A percentile compares a stretch with the other conserved stretches of the same genome.
Evolutionary conservation across 2,888 invertebrate species (phyloP).

Genomic region (Pomacea canaliculata): DNA sequence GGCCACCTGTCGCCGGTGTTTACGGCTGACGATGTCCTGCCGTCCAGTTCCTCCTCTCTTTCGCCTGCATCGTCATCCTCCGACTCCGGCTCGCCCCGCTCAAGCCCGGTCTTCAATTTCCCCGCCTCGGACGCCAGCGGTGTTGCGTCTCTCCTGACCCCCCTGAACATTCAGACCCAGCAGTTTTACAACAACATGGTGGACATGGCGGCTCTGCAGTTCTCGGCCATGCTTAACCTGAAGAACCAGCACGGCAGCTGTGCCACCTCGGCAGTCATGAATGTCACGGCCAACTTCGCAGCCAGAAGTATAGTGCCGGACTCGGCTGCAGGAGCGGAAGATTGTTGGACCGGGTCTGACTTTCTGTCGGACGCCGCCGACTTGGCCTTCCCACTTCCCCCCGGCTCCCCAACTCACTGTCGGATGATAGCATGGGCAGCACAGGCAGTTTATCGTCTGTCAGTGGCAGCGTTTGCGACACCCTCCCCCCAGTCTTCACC

Average conservation of each 20-base stretch:
- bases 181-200: conserved; percentile 38
- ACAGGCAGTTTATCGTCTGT: conserved; percentile 29
- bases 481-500: no score
- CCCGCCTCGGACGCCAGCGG: conserved; percentile 27
- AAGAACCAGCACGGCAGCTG: conserved; percentile 34
- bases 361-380: not conserved
- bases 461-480: conserved; percentile 32
- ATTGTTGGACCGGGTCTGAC: conserved; percentile 10
- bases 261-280: conserved; percentile 1
- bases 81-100: conserved; percentile 73
- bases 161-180: conserved; percentile 52
- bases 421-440: conserved; percentile 53
- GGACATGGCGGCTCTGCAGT: conserved; percentile 40
- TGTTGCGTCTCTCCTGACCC: conserved; percentile 31
- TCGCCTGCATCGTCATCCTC: not conserved
- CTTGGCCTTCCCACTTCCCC: conserved; percentile 35
- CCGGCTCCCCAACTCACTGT: conserved; percentile 53
- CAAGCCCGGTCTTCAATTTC: conserved; percentile 43
- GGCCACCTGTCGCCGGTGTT: conserved; percentile 76
- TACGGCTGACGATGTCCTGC: conserved; percentile 41
- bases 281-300: conserved; percentile 2
- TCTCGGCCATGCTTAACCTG: conserved; percentile 34
- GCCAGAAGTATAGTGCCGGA: not conserved
- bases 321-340: not conserved
- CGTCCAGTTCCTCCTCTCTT: conserved; percentile 72